Evolutionary conservation across 2,113 vertebrate genomes (phyloP).

Genomic region (Bubalus kerabau): DNA sequence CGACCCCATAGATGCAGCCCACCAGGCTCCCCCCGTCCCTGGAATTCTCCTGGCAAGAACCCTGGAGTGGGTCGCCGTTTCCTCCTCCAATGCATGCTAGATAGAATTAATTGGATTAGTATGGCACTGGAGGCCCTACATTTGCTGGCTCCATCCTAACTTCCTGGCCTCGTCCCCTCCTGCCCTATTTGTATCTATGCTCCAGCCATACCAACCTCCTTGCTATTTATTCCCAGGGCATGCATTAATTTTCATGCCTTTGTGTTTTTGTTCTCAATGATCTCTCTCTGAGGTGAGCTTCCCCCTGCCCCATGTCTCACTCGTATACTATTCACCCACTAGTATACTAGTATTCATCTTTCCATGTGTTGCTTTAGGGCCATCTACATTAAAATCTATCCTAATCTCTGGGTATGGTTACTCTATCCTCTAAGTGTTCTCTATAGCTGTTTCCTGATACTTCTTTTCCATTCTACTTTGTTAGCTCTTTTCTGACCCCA

Average conservation of each 20-base stretch:
- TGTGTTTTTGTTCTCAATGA: background rate
- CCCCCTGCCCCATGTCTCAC: background rate
- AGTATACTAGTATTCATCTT: background rate
- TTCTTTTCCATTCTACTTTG: background rate
- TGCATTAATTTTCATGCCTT: background rate
- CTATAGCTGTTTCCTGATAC: background rate
- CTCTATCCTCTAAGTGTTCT: background rate
- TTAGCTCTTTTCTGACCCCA: background rate
- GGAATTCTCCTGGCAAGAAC: too few species aligned
- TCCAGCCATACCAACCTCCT: background rate
- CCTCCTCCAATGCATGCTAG: background rate
- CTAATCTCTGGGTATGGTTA: background rate
- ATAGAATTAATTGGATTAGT: background rate
- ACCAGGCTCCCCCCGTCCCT: too few species aligned
- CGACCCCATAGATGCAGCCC: too few species aligned
- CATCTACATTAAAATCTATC: background rate
- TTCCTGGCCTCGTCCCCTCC: background rate
- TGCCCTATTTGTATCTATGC: background rate
- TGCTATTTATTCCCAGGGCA: background rate
- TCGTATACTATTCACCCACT: background rate
- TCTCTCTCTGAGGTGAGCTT: background rate
- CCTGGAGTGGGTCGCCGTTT: too few species aligned
- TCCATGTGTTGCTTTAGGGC: background rate
- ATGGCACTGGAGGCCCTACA: background rate
- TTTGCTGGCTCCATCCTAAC: background rate